These are phyloP conservation scores for Musca vetustissima DNA, from an alignment of 1,140 invertebrate species.

Conservation along the genomic window DNA sequence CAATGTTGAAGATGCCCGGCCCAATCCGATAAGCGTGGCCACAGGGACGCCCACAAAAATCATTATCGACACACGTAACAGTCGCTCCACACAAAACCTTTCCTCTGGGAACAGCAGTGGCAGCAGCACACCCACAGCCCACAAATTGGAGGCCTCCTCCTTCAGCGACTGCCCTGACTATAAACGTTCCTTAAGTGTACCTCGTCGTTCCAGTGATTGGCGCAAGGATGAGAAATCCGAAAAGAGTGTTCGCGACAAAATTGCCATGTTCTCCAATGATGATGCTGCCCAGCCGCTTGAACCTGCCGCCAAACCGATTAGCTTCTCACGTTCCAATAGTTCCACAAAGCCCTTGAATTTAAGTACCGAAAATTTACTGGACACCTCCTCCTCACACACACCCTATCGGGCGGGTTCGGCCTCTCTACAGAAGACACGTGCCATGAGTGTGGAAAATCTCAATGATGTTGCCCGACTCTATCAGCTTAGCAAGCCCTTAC, in stretches of 20 bases:
- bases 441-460: conserved; percentile 53
- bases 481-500: conserved; percentile 46
- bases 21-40: conserved; percentile 8
- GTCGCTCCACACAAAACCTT: conserved; percentile 11
- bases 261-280: conserved; percentile 78
- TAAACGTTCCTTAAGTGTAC: conserved; percentile 46
- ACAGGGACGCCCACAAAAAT: conserved; percentile 22
- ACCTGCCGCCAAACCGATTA: conserved; percentile 22
- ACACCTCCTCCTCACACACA: conserved; percentile 32
- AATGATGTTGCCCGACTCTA: conserved; percentile 51
- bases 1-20: conserved; percentile 46
- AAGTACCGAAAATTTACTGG: conserved; percentile 62
- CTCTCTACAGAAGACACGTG: conserved; percentile 42
- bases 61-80: conserved; percentile 8
- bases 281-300: conserved; percentile 31
- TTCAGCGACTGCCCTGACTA: conserved; percentile 36
- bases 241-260: conserved; percentile 81
- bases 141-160: conserved; percentile 14
- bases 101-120: conserved; percentile 7
- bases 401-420: background rate
- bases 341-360: conserved; percentile 53
- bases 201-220: conserved; percentile 49
- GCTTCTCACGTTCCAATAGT: conserved; percentile 23
- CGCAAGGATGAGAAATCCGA: conserved; percentile 75
- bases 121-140: conserved; percentile 8